Conservation (phyloP, 2,797 vertebrate species). For the Mus caroli region DNA sequence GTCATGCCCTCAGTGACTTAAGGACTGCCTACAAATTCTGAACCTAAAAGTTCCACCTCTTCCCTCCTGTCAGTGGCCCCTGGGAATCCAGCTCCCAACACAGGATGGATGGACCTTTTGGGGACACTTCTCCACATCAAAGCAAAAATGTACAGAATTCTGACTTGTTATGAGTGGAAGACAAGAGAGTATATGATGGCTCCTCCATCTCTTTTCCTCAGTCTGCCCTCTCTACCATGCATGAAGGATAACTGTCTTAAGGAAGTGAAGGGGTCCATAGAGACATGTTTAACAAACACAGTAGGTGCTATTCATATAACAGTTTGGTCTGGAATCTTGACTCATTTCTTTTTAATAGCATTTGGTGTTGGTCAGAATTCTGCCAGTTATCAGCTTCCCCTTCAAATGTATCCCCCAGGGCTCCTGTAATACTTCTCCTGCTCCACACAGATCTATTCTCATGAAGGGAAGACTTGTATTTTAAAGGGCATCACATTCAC, state of each 20-base stretch:
- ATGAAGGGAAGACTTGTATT: neutral
- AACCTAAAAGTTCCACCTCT: neutral
- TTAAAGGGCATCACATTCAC: neutral
- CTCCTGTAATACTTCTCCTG: accelerated
- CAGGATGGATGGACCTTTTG: neutral
- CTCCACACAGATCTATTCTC: neutral
- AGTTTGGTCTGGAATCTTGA: neutral
- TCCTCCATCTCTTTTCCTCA: neutral
- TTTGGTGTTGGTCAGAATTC: neutral
- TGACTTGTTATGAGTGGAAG: neutral
- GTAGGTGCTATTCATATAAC: neutral
- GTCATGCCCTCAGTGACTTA: neutral
- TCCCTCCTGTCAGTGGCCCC: neutral
- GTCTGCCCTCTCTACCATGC: neutral
- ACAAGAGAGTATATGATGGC: neutral
- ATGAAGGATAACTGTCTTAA: neutral
- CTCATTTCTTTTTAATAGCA: neutral
- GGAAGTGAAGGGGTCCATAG: neutral
- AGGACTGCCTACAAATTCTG: neutral
- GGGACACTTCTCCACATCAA: neutral
- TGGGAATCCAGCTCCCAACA: no score
- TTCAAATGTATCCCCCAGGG: neutral
- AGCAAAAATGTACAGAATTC: neutral
- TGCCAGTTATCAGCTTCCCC: neutral
- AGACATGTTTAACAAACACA: neutral